These are phyloP conservation scores for Forbesichthys papilliferus DNA, from an alignment of 2,113 vertebrate species.

Conservation along the genomic window DNA sequence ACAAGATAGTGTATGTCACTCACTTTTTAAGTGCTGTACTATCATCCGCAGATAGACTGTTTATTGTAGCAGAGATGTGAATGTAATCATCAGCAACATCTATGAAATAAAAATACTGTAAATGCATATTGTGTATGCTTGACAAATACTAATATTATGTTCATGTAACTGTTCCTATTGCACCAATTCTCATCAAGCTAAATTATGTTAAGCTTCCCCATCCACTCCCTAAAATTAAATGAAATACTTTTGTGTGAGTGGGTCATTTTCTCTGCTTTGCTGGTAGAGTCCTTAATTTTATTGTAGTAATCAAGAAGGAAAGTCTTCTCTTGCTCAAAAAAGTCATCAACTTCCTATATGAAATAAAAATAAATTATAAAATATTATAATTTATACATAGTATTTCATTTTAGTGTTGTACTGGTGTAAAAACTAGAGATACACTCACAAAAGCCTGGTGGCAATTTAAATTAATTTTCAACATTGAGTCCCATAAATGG, in stretches of 20 bases:
- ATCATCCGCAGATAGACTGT: conserved; percentile 84
- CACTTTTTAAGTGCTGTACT: conserved; percentile 87
- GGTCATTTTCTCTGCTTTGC: conserved; percentile 97
- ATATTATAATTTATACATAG: neutral
- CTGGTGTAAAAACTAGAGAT: no score
- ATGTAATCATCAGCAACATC: conserved; percentile 96
- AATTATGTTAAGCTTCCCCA: neutral
- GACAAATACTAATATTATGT: neutral
- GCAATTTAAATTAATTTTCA: no score
- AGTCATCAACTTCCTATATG: conserved; percentile 93
- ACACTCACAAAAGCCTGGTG: no score
- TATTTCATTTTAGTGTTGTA: no score
- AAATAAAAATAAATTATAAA: conserved; percentile 15
- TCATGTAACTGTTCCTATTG: neutral
- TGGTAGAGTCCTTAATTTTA: conserved; percentile 93
- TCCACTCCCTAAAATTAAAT: neutral
- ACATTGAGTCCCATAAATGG: no score
- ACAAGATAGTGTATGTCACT: conserved; percentile 45
- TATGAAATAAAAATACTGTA: conserved; percentile 61
- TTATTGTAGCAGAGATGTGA: conserved; percentile 86
- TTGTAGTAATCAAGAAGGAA: conserved; percentile 93
- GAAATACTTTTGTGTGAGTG: conserved; percentile 90
- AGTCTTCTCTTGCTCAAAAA: conserved; percentile 97
- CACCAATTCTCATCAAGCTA: no score
- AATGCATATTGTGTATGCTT: neutral